These are phyloP conservation scores for Falco punctatus DNA, from an alignment of 2,113 vertebrate genomes.

Conservation along the genomic window DNA sequence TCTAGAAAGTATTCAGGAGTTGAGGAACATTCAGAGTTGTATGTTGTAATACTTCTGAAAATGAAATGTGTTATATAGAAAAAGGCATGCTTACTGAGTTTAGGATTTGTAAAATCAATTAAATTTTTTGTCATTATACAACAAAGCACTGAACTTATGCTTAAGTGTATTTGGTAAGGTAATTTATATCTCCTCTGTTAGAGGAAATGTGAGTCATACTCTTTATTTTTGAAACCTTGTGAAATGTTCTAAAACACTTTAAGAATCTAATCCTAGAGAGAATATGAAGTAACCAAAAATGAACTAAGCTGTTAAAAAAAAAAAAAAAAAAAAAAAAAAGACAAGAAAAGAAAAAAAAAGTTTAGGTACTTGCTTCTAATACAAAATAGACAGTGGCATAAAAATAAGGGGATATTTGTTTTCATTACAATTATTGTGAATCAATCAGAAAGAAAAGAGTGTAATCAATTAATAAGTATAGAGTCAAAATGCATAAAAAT, in stretches of 20 bases:
- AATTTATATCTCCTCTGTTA: background rate
- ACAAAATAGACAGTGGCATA: background rate
- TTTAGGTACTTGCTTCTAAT: accelerated
- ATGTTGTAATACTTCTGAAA: background rate
- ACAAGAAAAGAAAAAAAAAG: background rate
- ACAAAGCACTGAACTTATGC: background rate
- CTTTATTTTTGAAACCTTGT: background rate
- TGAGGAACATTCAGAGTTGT: background rate
- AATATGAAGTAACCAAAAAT: background rate
- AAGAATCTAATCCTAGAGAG: background rate
- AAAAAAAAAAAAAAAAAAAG: background rate
- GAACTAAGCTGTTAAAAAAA: background rate
- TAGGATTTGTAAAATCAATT: background rate
- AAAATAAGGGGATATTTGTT: background rate
- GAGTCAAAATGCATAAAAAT: background rate
- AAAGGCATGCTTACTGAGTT: background rate
- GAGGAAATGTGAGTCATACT: background rate
- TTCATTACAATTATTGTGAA: background rate
- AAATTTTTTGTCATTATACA: background rate
- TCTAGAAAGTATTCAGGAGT: background rate
- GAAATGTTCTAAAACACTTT: background rate
- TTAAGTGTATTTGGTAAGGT: background rate
- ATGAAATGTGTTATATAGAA: background rate
- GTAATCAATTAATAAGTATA: background rate
- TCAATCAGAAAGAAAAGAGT: background rate